These are phyloP conservation scores for Mythimna vitellina DNA, from an alignment of 2,888 invertebrate species.

Conservation along the genomic window DNA sequence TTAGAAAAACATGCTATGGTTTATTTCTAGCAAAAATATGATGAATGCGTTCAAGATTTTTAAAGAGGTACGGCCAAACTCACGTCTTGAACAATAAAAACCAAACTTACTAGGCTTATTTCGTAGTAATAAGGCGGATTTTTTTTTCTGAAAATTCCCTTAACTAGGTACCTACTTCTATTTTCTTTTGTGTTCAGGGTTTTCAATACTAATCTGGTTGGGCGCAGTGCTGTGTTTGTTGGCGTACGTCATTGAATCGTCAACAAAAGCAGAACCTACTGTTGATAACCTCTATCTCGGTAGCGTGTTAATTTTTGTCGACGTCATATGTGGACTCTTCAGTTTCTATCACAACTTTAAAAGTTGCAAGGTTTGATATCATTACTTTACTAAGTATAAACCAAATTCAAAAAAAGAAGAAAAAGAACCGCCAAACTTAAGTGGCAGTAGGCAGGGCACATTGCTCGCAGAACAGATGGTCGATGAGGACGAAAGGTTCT, in stretches of 20 bases:
- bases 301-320: conserved; percentile 97
- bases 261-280: conserved; percentile 96
- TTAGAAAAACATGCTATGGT: neutral
- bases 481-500: too few relatives aligned
- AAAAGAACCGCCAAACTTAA: too few relatives aligned
- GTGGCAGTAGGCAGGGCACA: too few relatives aligned
- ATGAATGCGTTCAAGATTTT: neutral
- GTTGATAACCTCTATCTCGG: conserved; percentile 99
- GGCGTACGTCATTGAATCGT: conserved; percentile 90
- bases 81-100: neutral
- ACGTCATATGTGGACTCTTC: conserved; percentile 98
- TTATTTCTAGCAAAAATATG: neutral
- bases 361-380: conserved; percentile 92
- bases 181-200: conserved; percentile 86
- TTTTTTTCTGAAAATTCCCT: too few relatives aligned
- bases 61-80: neutral
- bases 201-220: conserved; percentile 95
- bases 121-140: too few relatives aligned
- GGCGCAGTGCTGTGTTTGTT: conserved; percentile 94
- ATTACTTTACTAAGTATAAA: neutral
- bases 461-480: too few relatives aligned
- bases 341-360: conserved; percentile 99
- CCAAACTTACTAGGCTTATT: too few relatives aligned
- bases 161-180: neutral
- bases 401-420: too few relatives aligned